Evolutionary conservation across 2,113 vertebrate genomes (phyloP).

Genomic region (Panthera tigris): DNA sequence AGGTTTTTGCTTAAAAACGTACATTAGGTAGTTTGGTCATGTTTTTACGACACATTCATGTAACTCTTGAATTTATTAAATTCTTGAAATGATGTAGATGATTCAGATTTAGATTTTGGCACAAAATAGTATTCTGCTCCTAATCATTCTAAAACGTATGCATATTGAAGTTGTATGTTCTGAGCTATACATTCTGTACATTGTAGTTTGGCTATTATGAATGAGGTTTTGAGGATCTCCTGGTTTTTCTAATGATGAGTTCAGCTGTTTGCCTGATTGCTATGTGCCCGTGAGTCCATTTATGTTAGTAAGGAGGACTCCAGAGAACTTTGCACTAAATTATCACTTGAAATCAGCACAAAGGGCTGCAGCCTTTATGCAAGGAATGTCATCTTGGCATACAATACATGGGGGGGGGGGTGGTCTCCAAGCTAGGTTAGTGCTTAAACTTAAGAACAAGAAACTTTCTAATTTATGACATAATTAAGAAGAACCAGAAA

Average conservation of each 20-base stretch:
- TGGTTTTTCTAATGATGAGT: not conserved
- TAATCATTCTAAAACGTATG: not conserved
- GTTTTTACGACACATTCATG: not conserved
- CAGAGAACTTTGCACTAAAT: slow-evolving; percentile 58
- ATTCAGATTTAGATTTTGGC: not conserved
- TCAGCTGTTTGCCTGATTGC: slow-evolving; percentile 54
- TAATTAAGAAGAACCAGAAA: not conserved
- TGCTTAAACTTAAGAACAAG: not conserved
- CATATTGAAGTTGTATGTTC: not conserved
- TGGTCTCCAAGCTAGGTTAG: not conserved
- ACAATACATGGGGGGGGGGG: not conserved
- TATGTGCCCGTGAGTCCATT: slow-evolving; percentile 5
- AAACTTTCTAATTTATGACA: not conserved
- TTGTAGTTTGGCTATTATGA: not conserved
- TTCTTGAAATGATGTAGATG: not conserved
- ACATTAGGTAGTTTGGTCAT: not conserved
- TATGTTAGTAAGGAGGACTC: not conserved
- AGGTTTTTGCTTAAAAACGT: not conserved
- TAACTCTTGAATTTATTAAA: not conserved
- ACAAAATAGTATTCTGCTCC: not conserved
- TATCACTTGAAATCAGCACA: slow-evolving; percentile 48
- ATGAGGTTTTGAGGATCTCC: not conserved
- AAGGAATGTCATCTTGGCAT: not conserved
- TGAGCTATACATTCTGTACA: not conserved
- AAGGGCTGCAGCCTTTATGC: slow-evolving; percentile 16